Base-by-base conservation (phyloP, 23 tunicate species). In the Diplosoma virens region DNA sequence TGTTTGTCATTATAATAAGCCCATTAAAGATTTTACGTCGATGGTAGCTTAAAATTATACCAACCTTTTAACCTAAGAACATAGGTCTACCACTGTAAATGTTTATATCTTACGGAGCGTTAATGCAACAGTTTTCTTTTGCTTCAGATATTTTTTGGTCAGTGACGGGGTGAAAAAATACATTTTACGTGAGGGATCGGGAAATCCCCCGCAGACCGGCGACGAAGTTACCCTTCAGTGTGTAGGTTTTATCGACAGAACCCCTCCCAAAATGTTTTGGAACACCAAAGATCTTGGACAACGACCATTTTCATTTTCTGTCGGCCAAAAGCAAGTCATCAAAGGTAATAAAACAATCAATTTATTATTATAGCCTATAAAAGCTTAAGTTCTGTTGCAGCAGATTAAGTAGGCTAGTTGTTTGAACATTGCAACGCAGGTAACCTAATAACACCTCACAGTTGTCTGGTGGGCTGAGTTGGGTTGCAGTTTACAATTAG, bases 291-390 rank as follows among this genome's bases (percentile, higher is more conserved):
- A 92, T 1, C 68, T 88, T 11, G 90, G 93, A 22, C 97, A 92
- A 53, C 68, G 79, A 75, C 59, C 75, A 20, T 92, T 92, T 52
- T 32, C 80, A 0, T 92, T 92, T 74, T 29, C 76, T 1, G 81
- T 92, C 29, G 92, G 88, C 33, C 46, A 85, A 33, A 85, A 82
- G 52, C 97, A 92, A 85, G 97, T 92, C 18, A 92, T 92, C 46
- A 92, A 92, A 85, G 97, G 97, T 81, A 52, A 35, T 31, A 53
- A 17, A 7, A 18, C n/a, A n/a, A n/a, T n/a, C n/a, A n/a, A n/a
- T n/a, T n/a, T n/a, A n/a, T n/a, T n/a, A n/a, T n/a, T n/a, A n/a
- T n/a, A n/a, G n/a, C n/a, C n/a, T n/a, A n/a, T n/a, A n/a, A 9
- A 45, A 45, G 14, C 52, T 16, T 9, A 16, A 45, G 52, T 45